Conservation (phyloP, 2,888 invertebrate species). For the Scrobipalpa costella region DNA sequence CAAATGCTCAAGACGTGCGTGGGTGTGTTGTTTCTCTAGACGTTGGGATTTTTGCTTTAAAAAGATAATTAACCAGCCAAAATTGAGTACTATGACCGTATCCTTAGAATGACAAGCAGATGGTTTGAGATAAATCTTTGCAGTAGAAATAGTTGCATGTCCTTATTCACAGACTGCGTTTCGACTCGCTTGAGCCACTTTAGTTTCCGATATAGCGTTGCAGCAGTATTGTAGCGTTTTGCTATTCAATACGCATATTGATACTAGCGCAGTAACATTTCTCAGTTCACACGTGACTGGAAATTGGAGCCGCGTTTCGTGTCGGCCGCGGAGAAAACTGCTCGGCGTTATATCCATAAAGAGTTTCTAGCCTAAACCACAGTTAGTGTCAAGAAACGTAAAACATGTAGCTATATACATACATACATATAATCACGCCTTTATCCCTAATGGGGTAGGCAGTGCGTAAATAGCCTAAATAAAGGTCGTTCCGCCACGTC, state of each 20-base stretch:
- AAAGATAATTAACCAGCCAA: too few species aligned
- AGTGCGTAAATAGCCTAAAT: too few species aligned
- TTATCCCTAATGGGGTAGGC: too few species aligned
- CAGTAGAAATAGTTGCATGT: too few species aligned
- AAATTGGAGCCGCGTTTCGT: constrained; percentile 47
- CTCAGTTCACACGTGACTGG: constrained; percentile 66
- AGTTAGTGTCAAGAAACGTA: constrained; percentile 17
- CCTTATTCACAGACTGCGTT: background rate
- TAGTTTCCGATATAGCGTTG: background rate
- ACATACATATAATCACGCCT: background rate
- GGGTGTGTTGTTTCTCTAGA: too few species aligned
- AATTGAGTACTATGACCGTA: too few species aligned
- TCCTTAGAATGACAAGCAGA: too few species aligned
- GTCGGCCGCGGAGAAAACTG: constrained; percentile 31
- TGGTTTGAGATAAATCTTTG: too few species aligned
- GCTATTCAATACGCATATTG: constrained; percentile 59
- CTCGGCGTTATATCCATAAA: constrained; percentile 30
- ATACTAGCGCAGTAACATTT: constrained; percentile 61
- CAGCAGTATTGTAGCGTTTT: constrained; percentile 39
- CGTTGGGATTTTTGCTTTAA: too few species aligned
- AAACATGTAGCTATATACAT: background rate
- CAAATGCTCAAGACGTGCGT: too few species aligned
- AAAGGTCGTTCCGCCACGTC: too few species aligned
- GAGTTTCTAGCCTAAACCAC: constrained; percentile 34
- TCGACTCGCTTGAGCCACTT: background rate